Evolutionary conservation across 2,797 vertebrate genomes (phyloP).

Genomic region (Eulemur albifrons): DNA sequence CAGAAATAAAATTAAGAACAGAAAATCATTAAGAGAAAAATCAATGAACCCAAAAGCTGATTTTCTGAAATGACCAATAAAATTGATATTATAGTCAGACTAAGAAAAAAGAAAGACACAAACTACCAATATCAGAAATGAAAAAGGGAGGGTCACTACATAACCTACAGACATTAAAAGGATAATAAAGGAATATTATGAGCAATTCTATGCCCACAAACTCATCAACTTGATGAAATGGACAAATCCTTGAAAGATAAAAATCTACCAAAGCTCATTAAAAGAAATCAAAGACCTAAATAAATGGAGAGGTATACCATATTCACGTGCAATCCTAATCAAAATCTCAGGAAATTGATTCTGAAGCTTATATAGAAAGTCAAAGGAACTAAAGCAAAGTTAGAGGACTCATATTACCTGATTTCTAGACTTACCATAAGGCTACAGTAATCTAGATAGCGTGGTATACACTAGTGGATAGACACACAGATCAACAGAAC

Average conservation of each 20-base stretch:
- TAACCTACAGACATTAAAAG: background rate
- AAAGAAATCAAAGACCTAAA: constrained; percentile 21
- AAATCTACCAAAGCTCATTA: background rate
- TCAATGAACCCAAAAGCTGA: background rate
- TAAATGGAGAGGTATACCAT: background rate
- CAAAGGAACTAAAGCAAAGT: background rate
- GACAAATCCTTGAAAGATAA: background rate
- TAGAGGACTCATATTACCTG: background rate
- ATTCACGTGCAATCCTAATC: background rate
- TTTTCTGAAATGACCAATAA: background rate
- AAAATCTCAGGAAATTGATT: background rate
- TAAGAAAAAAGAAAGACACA: background rate
- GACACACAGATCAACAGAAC: background rate
- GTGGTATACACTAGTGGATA: background rate
- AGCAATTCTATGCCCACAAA: constrained; percentile 1
- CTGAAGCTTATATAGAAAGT: background rate
- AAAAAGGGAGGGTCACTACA: background rate
- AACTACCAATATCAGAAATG: background rate
- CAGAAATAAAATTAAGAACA: constrained; percentile 32
- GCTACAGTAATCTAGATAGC: background rate
- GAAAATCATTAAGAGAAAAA: background rate
- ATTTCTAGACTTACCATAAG: constrained; percentile 1
- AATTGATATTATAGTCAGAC: background rate
- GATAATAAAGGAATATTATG: background rate
- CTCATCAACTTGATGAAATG: background rate